Percentiles rank a stretch among this genome's conserved stretches.
These are phyloP conservation scores for Adineta ricciae DNA, from an alignment of 2,888 invertebrate genomes.

Conservation along the genomic window DNA sequence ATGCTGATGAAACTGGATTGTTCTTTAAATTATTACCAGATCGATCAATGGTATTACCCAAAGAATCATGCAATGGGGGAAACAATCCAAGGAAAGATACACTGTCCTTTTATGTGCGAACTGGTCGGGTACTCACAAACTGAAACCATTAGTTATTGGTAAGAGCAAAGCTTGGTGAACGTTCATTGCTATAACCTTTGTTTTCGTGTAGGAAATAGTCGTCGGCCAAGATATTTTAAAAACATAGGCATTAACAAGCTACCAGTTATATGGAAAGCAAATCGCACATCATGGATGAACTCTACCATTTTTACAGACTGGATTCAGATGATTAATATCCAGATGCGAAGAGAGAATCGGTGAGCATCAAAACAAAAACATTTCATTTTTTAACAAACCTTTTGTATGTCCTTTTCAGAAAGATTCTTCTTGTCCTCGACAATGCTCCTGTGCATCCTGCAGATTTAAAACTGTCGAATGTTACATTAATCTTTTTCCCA, in stretches of 20 bases:
- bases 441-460: neutral
- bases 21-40: constrained; percentile 35
- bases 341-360: too few relatives aligned
- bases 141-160: constrained; percentile 35
- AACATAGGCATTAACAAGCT: neutral
- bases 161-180: too few relatives aligned
- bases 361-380: too few relatives aligned
- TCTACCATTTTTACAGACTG: constrained; percentile 30
- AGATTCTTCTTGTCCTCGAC: neutral
- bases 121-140: constrained; percentile 35
- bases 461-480: too few relatives aligned
- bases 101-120: constrained; percentile 34
- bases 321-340: too few relatives aligned
- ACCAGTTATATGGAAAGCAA: neutral
- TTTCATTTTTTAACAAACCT: too few relatives aligned
- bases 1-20: constrained; percentile 34
- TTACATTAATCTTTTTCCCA: too few relatives aligned
- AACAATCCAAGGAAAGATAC: constrained; percentile 35
- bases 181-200: too few relatives aligned
- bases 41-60: constrained; percentile 27
- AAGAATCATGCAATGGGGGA: constrained; percentile 35
- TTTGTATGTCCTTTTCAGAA: too few relatives aligned
- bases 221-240: constrained; percentile 28
- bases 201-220: neutral
- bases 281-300: neutral